Evolutionary conservation across 2,113 vertebrate species (phyloP).

Genomic region (Haliaeetus leucogaster): DNA sequence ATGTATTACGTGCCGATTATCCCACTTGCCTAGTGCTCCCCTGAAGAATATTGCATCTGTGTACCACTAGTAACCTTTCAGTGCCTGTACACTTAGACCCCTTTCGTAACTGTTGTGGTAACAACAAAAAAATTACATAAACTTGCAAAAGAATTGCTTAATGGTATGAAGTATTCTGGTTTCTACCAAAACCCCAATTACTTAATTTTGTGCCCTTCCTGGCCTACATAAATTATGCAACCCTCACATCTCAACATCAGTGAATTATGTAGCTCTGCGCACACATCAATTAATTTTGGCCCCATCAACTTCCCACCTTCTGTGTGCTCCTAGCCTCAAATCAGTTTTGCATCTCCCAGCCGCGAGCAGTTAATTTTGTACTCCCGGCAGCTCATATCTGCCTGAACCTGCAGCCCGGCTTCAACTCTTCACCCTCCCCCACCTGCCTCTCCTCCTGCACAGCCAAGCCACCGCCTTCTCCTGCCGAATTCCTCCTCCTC

Average conservation of each 20-base stretch:
- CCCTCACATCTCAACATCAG: neutral
- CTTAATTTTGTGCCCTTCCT: constrained; percentile 37
- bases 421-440: constrained; percentile 46
- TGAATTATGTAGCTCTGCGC: neutral
- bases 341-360: constrained; percentile 37
- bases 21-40: neutral
- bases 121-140: neutral
- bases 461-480: neutral
- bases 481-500: neutral
- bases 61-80: neutral
- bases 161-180: neutral
- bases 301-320: constrained; percentile 46
- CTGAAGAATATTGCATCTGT: neutral
- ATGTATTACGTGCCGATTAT: neutral
- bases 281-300: constrained; percentile 61
- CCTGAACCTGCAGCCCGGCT: constrained; percentile 34
- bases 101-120: neutral
- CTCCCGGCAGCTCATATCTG: constrained; percentile 27
- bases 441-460: neutral
- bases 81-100: neutral
- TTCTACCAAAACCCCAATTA: constrained; percentile 49
- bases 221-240: constrained; percentile 18
- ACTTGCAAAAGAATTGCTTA: constrained; percentile 14
- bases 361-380: neutral
- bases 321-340: neutral